A percentile compares a stretch with the other conserved stretches of the same genome.
Evolutionary conservation across 2,888 invertebrate species (phyloP).

Genomic region (Ganaspis brasiliensis): DNA sequence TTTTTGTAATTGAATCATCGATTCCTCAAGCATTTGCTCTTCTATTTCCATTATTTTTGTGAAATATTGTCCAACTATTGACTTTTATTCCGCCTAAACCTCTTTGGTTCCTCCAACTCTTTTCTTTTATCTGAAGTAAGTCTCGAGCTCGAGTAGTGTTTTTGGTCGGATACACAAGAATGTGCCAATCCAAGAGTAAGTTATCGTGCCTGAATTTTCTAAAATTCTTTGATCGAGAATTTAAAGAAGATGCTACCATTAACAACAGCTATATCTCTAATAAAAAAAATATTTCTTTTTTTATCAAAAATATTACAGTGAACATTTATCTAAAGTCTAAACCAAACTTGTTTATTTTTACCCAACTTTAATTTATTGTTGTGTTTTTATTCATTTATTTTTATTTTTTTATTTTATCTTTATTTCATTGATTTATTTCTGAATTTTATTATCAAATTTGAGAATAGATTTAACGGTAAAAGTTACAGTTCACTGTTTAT

Average conservation of each 20-base stretch:
- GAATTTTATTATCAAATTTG: no score
- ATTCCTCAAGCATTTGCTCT: not conserved
- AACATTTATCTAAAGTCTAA: no score
- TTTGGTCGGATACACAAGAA: constrained; percentile 41
- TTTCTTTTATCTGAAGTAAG: constrained; percentile 14
- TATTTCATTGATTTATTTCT: no score
- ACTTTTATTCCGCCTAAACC: constrained; percentile 30
- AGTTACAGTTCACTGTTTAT: no score
- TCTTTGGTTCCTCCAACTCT: not conserved
- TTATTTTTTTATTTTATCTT: no score
- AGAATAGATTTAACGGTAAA: no score
- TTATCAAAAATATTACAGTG: no score
- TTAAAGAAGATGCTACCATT: not conserved
- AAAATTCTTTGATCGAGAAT: not conserved
- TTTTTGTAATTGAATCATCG: not conserved
- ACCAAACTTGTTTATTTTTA: no score
- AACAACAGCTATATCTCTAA: no score
- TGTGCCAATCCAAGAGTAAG: constrained; percentile 36
- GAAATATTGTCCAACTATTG: constrained; percentile 32
- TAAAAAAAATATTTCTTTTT: not conserved
- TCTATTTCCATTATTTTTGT: constrained; percentile 2
- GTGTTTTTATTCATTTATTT: no score
- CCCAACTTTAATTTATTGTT: no score
- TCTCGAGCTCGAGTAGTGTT: constrained; percentile 39
- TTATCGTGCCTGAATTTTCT: not conserved